Percentiles rank a stretch among this genome's conserved stretches.
These are phyloP conservation scores for Aphodius sticticus DNA, from an alignment of 2,888 invertebrate species.

Conservation along the genomic window DNA sequence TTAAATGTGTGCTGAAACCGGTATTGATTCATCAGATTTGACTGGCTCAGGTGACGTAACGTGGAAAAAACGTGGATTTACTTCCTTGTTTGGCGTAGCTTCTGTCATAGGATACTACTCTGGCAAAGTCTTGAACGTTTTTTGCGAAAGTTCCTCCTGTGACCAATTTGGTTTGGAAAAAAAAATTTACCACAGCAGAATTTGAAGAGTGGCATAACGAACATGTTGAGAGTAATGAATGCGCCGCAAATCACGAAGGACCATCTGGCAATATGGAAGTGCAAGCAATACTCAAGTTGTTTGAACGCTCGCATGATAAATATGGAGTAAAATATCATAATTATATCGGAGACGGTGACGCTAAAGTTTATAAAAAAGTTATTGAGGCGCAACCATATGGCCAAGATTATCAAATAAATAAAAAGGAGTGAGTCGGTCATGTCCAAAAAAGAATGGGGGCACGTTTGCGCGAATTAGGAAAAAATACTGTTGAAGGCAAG, in stretches of 20 bases:
- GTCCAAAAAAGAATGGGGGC: constrained; percentile 38
- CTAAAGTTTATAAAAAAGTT: constrained; percentile 40
- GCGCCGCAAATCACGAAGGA: too few relatives aligned
- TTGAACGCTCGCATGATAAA: constrained; percentile 38
- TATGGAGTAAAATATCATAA: constrained; percentile 5
- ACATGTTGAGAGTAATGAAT: too few relatives aligned
- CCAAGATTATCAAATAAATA: too few relatives aligned
- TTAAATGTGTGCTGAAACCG: not conserved
- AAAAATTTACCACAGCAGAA: not conserved
- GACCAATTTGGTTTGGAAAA: not conserved
- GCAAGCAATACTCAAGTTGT: constrained; percentile 30
- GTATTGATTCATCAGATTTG: not conserved
- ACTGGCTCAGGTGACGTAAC: not conserved
- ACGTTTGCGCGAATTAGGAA: constrained; percentile 34
- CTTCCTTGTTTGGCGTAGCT: not conserved
- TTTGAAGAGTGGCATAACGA: not conserved
- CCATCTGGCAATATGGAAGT: too few relatives aligned
- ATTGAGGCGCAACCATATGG: constrained; percentile 38
- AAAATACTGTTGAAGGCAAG: not conserved
- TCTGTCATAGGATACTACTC: not conserved
- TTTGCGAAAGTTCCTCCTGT: not conserved
- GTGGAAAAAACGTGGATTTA: constrained; percentile 12
- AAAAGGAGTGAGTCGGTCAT: too few relatives aligned
- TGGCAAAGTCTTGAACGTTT: too few relatives aligned
- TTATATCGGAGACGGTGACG: constrained; percentile 43